Evolutionary conservation across 30 jellyfish, hydroid and myxozoan genomes (phyloP), one percentile per base, ranked within the genome.

Genomic region (Nemopilema nomurai): DNA sequence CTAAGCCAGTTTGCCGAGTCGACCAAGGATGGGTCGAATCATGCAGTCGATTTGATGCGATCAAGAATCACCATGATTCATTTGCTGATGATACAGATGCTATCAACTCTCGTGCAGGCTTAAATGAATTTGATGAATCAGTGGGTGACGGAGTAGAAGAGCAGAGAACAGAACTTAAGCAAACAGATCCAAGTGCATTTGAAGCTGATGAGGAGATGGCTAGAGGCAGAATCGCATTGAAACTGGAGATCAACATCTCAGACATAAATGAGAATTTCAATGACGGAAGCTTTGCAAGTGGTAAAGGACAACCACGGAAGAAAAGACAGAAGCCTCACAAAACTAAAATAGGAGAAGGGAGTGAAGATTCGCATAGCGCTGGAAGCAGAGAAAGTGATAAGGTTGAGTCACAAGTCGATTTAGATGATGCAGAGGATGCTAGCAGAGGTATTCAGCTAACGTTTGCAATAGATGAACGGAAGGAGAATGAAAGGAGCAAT

Each of bases 211-310:
- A 76, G 63, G 85, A 76, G n/a, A 76, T 57, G 79, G 62, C 52
- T 63, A 41, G 77, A 64, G 76, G 76, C 24, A 77, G 67, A 28
- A 78, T 78, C 62, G 87, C 87, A 7, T 29, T 78, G 1, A 78
- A 62, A 25, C 77, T 78, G 4, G 87, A 78, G 52, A 78, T 78
- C 17, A 62, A 78, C 31, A 52, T 78, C 19, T 28, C 87, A 18
- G 85, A 76, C 18, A 19, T 65, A 16, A 33, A 19, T 23, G 85
- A 76, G 8, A 33, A 67, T 67, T 67, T 16, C 6, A 29, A 67
- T 13, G 57, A 41, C 57, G 57, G 57, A 41, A 41, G 6, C 13
- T 3, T 13, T 6, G 13, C 57, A 41, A 41, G 57, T 41, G 57
- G 13, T 6, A 6, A 13, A 41, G 57, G 13, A 3, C 13, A 3